Evolutionary conservation across 2,113 vertebrate species (phyloP).

Genomic region (Poeciliopsis turrubarensis): DNA sequence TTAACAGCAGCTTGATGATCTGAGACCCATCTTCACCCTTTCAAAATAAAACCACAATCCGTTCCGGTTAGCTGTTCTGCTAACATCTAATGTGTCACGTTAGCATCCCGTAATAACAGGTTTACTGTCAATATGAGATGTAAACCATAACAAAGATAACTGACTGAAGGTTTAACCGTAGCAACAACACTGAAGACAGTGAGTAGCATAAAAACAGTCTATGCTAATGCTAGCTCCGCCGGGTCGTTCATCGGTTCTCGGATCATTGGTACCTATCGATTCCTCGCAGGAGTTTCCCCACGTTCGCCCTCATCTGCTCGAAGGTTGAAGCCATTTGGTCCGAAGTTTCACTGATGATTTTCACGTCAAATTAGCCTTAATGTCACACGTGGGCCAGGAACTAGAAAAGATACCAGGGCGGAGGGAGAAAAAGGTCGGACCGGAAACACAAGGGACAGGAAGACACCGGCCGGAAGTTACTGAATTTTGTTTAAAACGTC

Average conservation of each 20-base stretch:
- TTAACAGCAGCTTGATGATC: not conserved
- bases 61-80: too few species aligned
- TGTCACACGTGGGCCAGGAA: constrained; percentile 58
- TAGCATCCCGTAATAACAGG: not conserved
- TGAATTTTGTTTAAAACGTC: too few species aligned
- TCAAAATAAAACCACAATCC: too few species aligned
- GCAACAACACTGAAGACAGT: too few species aligned
- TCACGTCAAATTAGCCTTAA: not conserved
- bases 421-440: constrained; percentile 40
- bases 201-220: constrained; percentile 14
- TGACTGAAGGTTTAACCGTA: too few species aligned
- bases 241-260: fast-evolving
- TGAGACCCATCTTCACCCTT: not conserved
- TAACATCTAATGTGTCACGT: not conserved
- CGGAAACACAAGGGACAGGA: constrained; percentile 51
- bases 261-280: constrained; percentile 85
- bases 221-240: constrained; percentile 8
- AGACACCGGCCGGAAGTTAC: not conserved
- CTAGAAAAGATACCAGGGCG: not conserved
- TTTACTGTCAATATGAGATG: not conserved
- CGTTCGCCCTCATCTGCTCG: constrained; percentile 92
- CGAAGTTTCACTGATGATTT: not conserved
- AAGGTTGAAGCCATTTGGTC: constrained; percentile 84
- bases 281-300: constrained; percentile 88
- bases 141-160: not conserved